Base-by-base conservation (phyloP, 1,140 invertebrate genomes). In the Meloidogyne exigua region DNA sequence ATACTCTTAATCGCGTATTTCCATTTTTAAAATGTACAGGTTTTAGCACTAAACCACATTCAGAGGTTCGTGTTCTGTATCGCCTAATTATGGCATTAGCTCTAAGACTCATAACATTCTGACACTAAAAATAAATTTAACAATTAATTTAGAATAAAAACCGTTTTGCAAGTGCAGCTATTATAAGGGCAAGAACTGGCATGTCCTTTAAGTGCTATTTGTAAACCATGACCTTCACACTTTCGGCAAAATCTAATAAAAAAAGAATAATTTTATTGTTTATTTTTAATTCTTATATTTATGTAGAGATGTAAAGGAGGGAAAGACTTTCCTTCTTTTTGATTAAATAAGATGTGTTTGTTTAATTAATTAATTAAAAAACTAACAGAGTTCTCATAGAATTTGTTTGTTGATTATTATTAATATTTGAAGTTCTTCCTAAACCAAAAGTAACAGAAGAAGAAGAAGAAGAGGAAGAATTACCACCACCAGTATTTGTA, bases 1-100 rank as follows among this genome's bases (percentile, higher is more conserved):
- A 86, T 25, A 86, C 85, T 63, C 85, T 70, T 23, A 86, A 74
- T 26, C 80, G 76, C 12, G 85, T 86, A 76, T 86, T 86, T 57
- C 85, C 85, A 77, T 86, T 86, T 44, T 86, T 86, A 57, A 86
- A 86, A 68, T 86, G 85, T 13, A 86, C 85, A 11, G 85, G 85
- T 65, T 86, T 86, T 25, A 86, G 64, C 2, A 86, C 85, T n/a
- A 86, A 68, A 11, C 85, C 85, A 64, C 85, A 87, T 32, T 86
- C 85, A 18, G 79, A 72, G 26, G 85, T 88, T 36, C 85, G 69
- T 13, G 85, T 88, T 26, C 85, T 78, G 65, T 86, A 86, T 36
- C 85, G 76, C 12, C 85, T 63, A 65, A 86, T 86, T 70, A 86
- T 86, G 9, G 85, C 85, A 72, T 86, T 86, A 10, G 85, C 85